phyloP scores from a whole-genome alignment of 2,113 vertebrate genomes.

The Pitta sordida region DNA sequence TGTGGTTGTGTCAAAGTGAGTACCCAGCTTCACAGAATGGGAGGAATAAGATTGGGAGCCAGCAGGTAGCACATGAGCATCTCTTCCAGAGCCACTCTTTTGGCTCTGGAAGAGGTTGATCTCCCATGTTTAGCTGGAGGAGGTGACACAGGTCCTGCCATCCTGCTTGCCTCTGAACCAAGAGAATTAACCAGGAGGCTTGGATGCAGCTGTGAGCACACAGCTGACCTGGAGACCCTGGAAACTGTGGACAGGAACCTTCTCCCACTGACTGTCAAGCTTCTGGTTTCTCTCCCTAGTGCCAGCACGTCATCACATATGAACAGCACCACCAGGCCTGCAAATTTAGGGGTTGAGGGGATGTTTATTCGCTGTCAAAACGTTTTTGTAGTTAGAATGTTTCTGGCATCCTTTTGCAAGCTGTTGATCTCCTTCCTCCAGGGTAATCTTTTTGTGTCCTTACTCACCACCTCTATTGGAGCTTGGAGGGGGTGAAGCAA shows the following conservation, averaged over 20 bases:
- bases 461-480: accelerated
- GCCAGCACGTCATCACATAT: not conserved
- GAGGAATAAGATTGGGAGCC: not conserved
- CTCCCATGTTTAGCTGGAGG: not conserved
- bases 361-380: not conserved
- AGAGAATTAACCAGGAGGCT: not conserved
- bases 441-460: not conserved
- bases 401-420: not conserved
- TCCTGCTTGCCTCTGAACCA: not conserved
- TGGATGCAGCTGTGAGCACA: not conserved
- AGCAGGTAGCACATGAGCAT: not conserved
- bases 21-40: not conserved
- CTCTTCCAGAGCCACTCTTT: too few relatives aligned
- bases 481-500: not conserved
- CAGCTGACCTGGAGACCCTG: not conserved
- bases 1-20: not conserved
- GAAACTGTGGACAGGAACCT: not conserved
- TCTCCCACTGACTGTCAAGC: not conserved
- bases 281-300: not conserved
- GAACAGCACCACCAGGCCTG: not conserved
- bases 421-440: not conserved
- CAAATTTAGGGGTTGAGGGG: not conserved
- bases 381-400: not conserved
- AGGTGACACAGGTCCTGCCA: not conserved
- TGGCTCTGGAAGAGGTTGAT: not conserved